phyloP scores from a whole-genome alignment of 2,888 invertebrate species.

The Matsumyia berberina region DNA sequence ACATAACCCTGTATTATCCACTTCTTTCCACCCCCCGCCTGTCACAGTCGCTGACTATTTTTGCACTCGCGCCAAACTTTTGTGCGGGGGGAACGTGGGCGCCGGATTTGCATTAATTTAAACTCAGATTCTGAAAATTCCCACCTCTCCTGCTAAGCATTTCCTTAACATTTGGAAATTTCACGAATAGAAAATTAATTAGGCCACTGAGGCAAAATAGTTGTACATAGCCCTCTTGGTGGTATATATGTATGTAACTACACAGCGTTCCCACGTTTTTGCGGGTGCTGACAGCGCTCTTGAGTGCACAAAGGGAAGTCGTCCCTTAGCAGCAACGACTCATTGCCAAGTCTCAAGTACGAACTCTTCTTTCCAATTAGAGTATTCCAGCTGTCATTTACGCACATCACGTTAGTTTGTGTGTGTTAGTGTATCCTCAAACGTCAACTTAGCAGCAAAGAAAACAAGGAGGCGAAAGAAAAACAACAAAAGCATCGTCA shows the following conservation, averaged over 20 bases:
- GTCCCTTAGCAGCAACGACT: constrained; percentile 48
- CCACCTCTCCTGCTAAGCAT: constrained; percentile 43
- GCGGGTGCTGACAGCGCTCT: constrained; percentile 39
- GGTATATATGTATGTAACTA: constrained; percentile 10
- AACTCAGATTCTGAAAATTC: constrained; percentile 43
- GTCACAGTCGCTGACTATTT: constrained; percentile 8
- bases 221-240: constrained; percentile 49
- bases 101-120: constrained; percentile 73
- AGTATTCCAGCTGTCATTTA: constrained; percentile 47
- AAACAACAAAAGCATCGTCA: constrained; percentile 60
- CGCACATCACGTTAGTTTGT: constrained; percentile 16
- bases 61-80: constrained; percentile 38
- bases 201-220: constrained; percentile 74
- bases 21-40: constrained; percentile 11
- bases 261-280: constrained; percentile 11
- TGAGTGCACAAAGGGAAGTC: constrained; percentile 57
- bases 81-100: constrained; percentile 7
- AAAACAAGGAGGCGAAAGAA: constrained; percentile 46
- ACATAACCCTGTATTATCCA: constrained; percentile 59
- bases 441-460: constrained; percentile 45
- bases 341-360: constrained; percentile 35
- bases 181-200: constrained; percentile 75
- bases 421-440: constrained; percentile 47
- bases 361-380: constrained; percentile 63
- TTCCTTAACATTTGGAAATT: constrained; percentile 49